These are phyloP conservation scores for Cheilosia vernalis DNA, from an alignment of 2,888 invertebrate genomes.

Conservation along the genomic window DNA sequence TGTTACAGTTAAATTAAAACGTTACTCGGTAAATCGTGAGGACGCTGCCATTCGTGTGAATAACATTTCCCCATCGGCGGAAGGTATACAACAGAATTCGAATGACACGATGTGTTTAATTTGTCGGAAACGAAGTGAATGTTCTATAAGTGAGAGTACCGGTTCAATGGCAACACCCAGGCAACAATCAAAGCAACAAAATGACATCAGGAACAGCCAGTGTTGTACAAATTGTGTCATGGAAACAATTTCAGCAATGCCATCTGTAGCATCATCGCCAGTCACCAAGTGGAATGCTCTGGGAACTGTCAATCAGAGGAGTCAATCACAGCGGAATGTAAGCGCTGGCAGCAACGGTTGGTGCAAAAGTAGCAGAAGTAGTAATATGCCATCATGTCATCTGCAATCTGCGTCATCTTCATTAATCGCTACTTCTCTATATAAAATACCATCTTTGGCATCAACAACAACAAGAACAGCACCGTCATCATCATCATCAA, in stretches of 20 bases:
- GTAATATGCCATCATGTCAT: conserved; percentile 61
- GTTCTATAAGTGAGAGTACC: conserved; percentile 31
- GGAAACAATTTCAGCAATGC: conserved; percentile 55
- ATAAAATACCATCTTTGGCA: conserved; percentile 42
- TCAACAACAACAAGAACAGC: conserved; percentile 27
- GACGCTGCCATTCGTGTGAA: conserved; percentile 6
- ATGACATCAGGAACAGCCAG: conserved; percentile 43
- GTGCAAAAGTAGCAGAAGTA: conserved; percentile 44
- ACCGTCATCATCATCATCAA: conserved; percentile 4
- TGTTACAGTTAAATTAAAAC: conserved; percentile 67
- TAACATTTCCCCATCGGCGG: neutral
- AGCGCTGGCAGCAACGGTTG: conserved; percentile 44
- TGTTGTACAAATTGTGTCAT: conserved; percentile 53
- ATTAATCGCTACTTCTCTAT: conserved; percentile 53
- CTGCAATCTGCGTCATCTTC: conserved; percentile 56
- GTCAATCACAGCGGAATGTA: conserved; percentile 65
- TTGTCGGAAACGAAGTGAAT: conserved; percentile 53
- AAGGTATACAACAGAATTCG: conserved; percentile 7
- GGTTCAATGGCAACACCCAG: conserved; percentile 35
- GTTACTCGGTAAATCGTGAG: conserved; percentile 26
- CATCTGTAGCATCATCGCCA: conserved; percentile 28
- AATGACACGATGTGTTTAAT: conserved; percentile 52
- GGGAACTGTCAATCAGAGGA: conserved; percentile 54
- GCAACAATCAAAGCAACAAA: conserved; percentile 31
- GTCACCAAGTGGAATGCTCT: conserved; percentile 49